A percentile compares a stretch with the other conserved stretches of the same genome.
Conservation (phyloP, 2,113 vertebrate species). For the Nerophis ophidion region DNA sequence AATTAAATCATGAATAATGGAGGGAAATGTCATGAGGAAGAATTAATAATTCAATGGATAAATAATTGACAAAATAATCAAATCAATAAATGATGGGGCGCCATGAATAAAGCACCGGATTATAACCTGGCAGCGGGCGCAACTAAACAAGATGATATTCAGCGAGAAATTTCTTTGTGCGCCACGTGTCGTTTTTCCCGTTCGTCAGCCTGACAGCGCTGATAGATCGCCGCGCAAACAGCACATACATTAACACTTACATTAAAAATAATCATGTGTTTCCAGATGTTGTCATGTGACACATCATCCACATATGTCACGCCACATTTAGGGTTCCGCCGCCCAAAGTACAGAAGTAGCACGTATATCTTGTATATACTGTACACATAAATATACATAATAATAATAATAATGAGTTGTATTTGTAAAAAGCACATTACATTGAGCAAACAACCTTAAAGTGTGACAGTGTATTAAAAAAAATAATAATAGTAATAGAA, state of each 20-base stretch:
- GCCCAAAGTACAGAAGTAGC: too few species aligned
- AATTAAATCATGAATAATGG: constrained; percentile 99
- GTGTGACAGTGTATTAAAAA: too few species aligned
- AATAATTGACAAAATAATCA: constrained; percentile 99
- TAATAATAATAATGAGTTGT: too few species aligned
- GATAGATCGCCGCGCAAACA: not conserved
- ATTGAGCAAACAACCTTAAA: too few species aligned
- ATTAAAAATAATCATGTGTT: not conserved
- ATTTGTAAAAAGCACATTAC: too few species aligned
- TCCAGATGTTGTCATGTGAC: constrained; percentile 1
- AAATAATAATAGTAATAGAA: too few species aligned
- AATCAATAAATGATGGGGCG: constrained; percentile 98
- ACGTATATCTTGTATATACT: not conserved
- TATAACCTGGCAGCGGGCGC: constrained; percentile 86
- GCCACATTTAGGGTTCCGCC: constrained; percentile 2
- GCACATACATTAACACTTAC: not conserved
- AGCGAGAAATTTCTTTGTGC: constrained; percentile 2
- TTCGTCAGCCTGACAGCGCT: too few species aligned
- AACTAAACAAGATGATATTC: not conserved
- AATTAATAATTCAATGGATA: constrained; percentile 99
- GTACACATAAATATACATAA: not conserved
- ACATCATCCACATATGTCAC: not conserved
- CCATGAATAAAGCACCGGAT: constrained; percentile 96
- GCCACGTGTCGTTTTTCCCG: not conserved
- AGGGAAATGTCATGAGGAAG: constrained; percentile 89